Conservation (phyloP, 2,888 invertebrate genomes). For the Drosophila nigricruria region DNA sequence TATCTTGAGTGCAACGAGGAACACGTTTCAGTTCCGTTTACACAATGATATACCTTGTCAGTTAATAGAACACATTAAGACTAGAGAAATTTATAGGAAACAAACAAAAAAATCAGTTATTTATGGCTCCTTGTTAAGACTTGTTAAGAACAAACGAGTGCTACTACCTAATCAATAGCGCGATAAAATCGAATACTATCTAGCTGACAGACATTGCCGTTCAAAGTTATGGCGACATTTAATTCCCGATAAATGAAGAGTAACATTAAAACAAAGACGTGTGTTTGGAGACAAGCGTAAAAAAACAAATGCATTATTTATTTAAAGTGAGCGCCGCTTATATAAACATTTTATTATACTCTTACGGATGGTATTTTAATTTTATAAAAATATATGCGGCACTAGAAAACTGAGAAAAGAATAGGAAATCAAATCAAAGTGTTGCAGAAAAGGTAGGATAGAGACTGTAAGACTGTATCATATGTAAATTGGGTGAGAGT, state of each 20-base stretch:
- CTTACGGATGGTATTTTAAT: constrained; percentile 4
- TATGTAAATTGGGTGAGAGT: not conserved
- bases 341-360: constrained; percentile 2
- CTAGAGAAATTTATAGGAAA: constrained; percentile 12
- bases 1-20: constrained; percentile 1
- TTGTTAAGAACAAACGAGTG: constrained; percentile 30
- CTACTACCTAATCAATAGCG: constrained; percentile 43
- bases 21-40: constrained; percentile 28
- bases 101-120: constrained; percentile 1
- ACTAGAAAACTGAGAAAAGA: not conserved
- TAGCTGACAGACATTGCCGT: constrained; percentile 33
- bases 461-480: not conserved
- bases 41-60: constrained; percentile 15
- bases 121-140: constrained; percentile 24
- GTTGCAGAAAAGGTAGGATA: not conserved
- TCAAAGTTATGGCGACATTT: constrained; percentile 40
- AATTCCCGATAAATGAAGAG: constrained; percentile 26
- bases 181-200: constrained; percentile 41
- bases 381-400: too few relatives aligned
- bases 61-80: constrained; percentile 8
- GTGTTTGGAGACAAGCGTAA: constrained; percentile 5
- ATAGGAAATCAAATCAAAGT: too few relatives aligned
- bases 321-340: constrained; percentile 1
- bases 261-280: constrained; percentile 7
- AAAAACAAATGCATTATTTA: constrained; percentile 35